Conservation (phyloP, 2,797 vertebrate species). For the Thamnophis elegans region DNA sequence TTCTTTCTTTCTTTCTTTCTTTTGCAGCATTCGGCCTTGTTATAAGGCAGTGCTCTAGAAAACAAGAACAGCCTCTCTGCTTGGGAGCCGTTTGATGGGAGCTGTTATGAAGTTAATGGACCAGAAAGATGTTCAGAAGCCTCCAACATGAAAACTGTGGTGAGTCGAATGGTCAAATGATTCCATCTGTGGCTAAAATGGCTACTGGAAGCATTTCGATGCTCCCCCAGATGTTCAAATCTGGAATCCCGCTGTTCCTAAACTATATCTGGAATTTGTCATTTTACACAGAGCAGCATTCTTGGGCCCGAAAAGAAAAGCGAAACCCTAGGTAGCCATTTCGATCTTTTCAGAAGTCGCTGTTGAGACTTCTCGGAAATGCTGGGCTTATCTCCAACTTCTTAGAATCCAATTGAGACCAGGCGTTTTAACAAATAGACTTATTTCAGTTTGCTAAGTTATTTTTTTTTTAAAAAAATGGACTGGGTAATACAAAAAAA, state of each 20-base stretch:
- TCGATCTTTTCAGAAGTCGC: conserved; percentile 12
- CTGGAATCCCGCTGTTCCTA: conserved; percentile 57
- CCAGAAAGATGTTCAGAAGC: conserved; percentile 55
- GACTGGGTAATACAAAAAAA: neutral
- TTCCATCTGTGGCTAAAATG: conserved; percentile 61
- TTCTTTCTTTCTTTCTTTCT: too few relatives aligned
- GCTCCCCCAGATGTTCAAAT: conserved; percentile 49
- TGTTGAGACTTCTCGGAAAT: conserved; percentile 35
- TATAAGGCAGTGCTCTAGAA: conserved; percentile 49
- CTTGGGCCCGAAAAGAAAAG: conserved; percentile 50
- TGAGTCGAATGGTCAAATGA: conserved; percentile 56
- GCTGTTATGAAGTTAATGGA: conserved; percentile 60
- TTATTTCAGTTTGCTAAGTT: neutral
- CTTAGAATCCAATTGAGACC: conserved; percentile 9
- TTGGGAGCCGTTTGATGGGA: conserved; percentile 49
- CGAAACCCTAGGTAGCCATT: conserved; percentile 30
- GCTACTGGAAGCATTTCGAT: conserved; percentile 62
- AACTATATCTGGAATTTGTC: conserved; percentile 62
- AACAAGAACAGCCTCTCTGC: conserved; percentile 35
- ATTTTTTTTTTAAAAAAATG: neutral
- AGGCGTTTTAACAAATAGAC: neutral
- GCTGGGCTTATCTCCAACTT: conserved; percentile 18
- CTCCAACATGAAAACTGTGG: conserved; percentile 41
- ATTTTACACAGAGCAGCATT: conserved; percentile 40
- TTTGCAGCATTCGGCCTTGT: conserved; percentile 49